phyloP scores from a whole-genome alignment of 2,797 vertebrate genomes.

The Hyperoplus immaculatus region DNA sequence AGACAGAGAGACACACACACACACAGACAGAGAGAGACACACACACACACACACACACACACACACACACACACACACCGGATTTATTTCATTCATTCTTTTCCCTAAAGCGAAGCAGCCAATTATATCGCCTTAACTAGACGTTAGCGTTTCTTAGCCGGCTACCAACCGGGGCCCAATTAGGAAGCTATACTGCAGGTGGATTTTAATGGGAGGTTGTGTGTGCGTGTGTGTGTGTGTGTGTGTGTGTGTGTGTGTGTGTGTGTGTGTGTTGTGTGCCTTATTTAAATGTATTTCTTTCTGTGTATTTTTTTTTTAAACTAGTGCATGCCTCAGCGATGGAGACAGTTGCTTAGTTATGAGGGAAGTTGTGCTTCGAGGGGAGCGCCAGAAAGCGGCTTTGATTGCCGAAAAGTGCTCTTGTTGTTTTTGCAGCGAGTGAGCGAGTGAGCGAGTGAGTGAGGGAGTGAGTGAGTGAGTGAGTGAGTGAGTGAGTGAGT shows the following conservation, averaged over 20 bases:
- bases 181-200: constrained; percentile 79
- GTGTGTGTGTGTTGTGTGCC: constrained; percentile 22
- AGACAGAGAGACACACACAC: no score
- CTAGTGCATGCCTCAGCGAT: constrained; percentile 65
- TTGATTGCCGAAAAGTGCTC: constrained; percentile 63
- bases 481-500: constrained; percentile 31
- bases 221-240: constrained; percentile 18
- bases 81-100: constrained; percentile 64
- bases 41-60: constrained; percentile 36
- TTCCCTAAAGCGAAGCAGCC: constrained; percentile 79
- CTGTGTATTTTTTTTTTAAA: constrained; percentile 36
- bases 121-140: constrained; percentile 83
- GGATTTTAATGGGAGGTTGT: constrained; percentile 74
- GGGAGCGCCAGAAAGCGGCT: constrained; percentile 66
- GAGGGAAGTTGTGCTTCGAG: constrained; percentile 49
- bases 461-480: constrained; percentile 1
- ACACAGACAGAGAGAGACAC: no score
- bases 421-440: constrained; percentile 48
- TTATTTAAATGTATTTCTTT: no score
- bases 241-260: constrained; percentile 39
- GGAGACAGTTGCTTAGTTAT: constrained; percentile 62
- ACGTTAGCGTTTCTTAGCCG: constrained; percentile 75
- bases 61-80: constrained; percentile 37
- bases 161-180: constrained; percentile 75
- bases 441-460: constrained; percentile 11